Base-by-base conservation (phyloP, 2,888 invertebrate species). In the Eupithecia subfuscata region DNA sequence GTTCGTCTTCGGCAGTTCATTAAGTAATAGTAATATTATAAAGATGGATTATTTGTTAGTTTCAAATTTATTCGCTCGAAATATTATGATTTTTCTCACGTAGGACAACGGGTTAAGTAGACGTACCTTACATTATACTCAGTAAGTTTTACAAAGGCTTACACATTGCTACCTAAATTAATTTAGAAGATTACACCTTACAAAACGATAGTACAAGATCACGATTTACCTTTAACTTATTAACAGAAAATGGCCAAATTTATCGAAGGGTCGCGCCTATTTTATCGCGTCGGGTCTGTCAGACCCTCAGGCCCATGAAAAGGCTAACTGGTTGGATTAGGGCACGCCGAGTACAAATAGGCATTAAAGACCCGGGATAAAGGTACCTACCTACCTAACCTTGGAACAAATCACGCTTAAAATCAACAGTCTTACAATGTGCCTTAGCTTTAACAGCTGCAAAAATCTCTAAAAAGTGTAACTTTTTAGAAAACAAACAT, bases 291-390 rank as follows among this genome's bases (percentile, higher is more conserved):
- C 60, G 75, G 75, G 77, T 75, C 75, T 78, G 76, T 71, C 74
- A 74, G 76, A 72, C 65, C 80, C 80, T 34, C 65, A 40, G 43
- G 68, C 40, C 37, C 68, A 81, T 78, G 78, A 79, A 81, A 78
- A 80, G 76, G 77, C 77, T 78, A 78, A 79, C 76, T 78, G 81
- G 79, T 79, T 71, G 79, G 78, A 78, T 81, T 78, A 78, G 77
- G 78, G 77, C 76, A 72, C 70, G 76, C 71, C 64, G 70, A 60
- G 69, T 72, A 79, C 78, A 81, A 81, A 81, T 79, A 76, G 78
- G 79, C 74, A 77, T 78, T 76, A 71, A 69, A 74, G 52, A 52
- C 69, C 56, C 52, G 73, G 60, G 70, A 16, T 73, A 43, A 76
- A 52, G 69, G 73, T 70, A 71, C 60, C 25, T 60, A 71, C 60